phyloP scores from a whole-genome alignment of 2,113 vertebrate species.

The Orcinus orca region DNA sequence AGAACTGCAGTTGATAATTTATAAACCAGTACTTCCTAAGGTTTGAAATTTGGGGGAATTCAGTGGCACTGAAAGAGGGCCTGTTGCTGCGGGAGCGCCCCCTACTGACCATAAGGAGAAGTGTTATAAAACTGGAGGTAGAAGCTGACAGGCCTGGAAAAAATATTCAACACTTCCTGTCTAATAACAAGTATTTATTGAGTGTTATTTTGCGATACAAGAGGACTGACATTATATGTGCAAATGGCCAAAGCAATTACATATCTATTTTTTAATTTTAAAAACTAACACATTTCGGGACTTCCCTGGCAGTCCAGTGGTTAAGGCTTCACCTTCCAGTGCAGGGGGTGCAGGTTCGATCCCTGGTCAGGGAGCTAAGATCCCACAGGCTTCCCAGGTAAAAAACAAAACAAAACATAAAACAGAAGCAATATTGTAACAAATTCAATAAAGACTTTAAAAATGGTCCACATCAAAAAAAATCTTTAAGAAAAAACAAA shows the following conservation, averaged over 20 bases:
- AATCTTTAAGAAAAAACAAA: not conserved
- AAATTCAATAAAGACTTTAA: too few relatives aligned
- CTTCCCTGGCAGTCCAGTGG: too few relatives aligned
- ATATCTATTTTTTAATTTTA: not conserved
- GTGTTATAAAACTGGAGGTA: not conserved
- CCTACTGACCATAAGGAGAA: conserved; percentile 67
- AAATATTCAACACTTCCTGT: not conserved
- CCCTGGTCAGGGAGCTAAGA: too few relatives aligned
- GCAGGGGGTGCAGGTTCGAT: too few relatives aligned
- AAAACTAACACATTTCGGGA: not conserved
- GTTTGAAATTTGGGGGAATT: not conserved
- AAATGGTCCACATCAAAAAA: too few relatives aligned
- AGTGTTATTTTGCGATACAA: not conserved
- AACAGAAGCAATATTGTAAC: too few relatives aligned
- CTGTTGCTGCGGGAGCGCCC: conserved; percentile 79
- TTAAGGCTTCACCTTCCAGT: too few relatives aligned
- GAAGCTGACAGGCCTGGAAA: not conserved
- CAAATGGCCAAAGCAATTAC: not conserved
- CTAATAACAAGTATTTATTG: not conserved
- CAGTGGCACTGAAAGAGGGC: not conserved
- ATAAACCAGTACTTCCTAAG: conserved; percentile 80
- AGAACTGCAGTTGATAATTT: conserved; percentile 81
- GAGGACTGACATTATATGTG: not conserved
- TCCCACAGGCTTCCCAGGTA: too few relatives aligned
- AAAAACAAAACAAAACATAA: too few relatives aligned